Base-by-base conservation (phyloP, 2,888 invertebrate species). In the Synanthedon formicaeformis region DNA sequence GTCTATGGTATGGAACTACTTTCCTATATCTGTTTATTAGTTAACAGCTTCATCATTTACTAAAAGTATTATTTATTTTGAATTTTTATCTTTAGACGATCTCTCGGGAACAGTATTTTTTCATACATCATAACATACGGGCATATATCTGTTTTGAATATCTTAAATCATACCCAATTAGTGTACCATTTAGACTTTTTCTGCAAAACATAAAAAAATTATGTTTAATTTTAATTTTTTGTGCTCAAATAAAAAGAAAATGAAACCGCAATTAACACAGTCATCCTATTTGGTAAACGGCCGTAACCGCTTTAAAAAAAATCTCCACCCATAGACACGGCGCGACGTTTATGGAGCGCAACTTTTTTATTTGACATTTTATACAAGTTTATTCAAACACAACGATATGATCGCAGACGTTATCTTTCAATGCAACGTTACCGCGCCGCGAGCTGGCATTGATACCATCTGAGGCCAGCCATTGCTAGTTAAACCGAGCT, bases 381-480 rank as follows among this genome's bases (percentile, higher is more conserved):
- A 85, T 86, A 87, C 86, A 86, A 86, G 87, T 87, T 85, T 87
- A 87, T 87, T 86, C 86, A 87, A 86, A 86, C 83, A 82, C 62
- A 64, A 66, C 81, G 86, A 86, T 86, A 85, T 65, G 72, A 87
- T 87, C 87, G 71, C 67, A 73, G 85, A 87, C 85, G 78, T 86
- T 87, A 86, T 86, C 86, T 87, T 82, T 83, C 84, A 85, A 86
- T 87, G 87, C 87, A 86, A 83, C 84, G 85, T 86, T 84, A 85
- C 87, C 86, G 85, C 87, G 85, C 87, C 86, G 85, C 87, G 85
- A 79, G 84, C 81, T 73, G 71, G 71, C 62, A 62, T 52, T 75
- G 86, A 86, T 86, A 86, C 68, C 72, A 86, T 85, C 86, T 80
- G 77, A 80, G 85, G 81, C 81, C 80, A 76, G 79, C 81, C 85